Conservation (phyloP, 2,797 vertebrate species). For the Oreonectes daqikongensis region DNA sequence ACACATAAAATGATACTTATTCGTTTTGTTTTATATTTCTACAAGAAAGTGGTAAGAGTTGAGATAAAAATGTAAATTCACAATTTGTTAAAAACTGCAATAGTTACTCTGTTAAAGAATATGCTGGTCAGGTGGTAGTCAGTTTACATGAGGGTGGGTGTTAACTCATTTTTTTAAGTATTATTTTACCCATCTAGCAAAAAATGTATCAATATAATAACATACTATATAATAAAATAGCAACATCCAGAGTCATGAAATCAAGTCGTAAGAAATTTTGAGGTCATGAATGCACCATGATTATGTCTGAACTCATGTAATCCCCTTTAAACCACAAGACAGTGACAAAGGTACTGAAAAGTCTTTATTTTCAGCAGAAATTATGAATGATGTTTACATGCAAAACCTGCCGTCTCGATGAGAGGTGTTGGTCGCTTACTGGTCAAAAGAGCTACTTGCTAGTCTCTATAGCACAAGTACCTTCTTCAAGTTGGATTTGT, state of each 20-base stretch:
- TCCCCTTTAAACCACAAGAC: constrained; percentile 60
- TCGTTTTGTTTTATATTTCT: background rate
- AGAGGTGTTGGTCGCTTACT: too few relatives aligned
- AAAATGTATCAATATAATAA: too few relatives aligned
- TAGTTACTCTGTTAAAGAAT: too few relatives aligned
- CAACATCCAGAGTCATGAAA: background rate
- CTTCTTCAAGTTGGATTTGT: constrained; percentile 1
- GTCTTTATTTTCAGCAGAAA: background rate
- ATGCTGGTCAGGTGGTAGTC: too few relatives aligned
- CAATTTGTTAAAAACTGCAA: too few relatives aligned
- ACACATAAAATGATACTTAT: background rate
- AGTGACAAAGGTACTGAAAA: constrained; percentile 56
- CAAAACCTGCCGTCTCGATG: too few relatives aligned
- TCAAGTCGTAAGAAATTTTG: background rate
- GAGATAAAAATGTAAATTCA: too few relatives aligned
- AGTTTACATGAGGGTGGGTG: too few relatives aligned
- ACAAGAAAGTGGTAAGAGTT: too few relatives aligned
- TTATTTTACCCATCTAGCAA: too few relatives aligned
- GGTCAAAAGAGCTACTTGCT: background rate
- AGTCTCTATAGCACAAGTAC: background rate
- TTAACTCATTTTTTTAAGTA: too few relatives aligned
- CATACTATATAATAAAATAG: too few relatives aligned
- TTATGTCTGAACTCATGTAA: constrained; percentile 34
- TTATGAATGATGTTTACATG: background rate
- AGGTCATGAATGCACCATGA: background rate